Base-by-base conservation (phyloP, 2,113 vertebrate genomes). In the Equus quagga region DNA sequence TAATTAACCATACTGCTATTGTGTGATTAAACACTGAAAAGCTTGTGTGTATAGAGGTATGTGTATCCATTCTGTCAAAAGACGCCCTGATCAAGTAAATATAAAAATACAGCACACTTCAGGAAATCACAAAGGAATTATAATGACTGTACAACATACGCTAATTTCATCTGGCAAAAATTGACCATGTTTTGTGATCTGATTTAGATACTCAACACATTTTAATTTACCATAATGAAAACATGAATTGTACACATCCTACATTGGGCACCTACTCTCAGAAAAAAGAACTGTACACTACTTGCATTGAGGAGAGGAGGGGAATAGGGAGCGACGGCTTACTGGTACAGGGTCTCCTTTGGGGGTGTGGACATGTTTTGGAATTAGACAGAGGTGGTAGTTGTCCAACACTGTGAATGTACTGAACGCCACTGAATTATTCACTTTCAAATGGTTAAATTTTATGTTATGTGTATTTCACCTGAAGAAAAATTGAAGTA, bases 141-240 rank as follows among this genome's bases (percentile, higher is more conserved):
- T 17, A 82, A 93, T 21, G 65, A 26, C 46, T 72, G 2, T 23
- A 67, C 4, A 78, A 58, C 62, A 60, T 41, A 41, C 11, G 36
- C 49, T 79, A 64, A n/a, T 80, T 93, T 93, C 49, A 94, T 9
- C 65, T 64, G 44, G 36, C 44, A 91, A 93, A 83, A 89, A 46
- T 3, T 33, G 46, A 85, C 41, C 41, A 54, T 73, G 26, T 28
- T 76, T 26, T 83, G 13, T 31, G 15, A 56, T 51, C 78, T 81
- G 62, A 92, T 33, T 82, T 76, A 72, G 83, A 76, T 26, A 72
- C 31, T 64, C 54, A n/a, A 15, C 44, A 65, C 2, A 96, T 89
- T 85, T 94, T 60, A 86, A 58, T 18, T 82, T 78, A 15, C 17
- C 11, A 4, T 51, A 78, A 58, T 82, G 82, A 88, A 92, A 87